Base-by-base conservation (phyloP, 2,113 vertebrate genomes). In the Chrysochloris asiatica region DNA sequence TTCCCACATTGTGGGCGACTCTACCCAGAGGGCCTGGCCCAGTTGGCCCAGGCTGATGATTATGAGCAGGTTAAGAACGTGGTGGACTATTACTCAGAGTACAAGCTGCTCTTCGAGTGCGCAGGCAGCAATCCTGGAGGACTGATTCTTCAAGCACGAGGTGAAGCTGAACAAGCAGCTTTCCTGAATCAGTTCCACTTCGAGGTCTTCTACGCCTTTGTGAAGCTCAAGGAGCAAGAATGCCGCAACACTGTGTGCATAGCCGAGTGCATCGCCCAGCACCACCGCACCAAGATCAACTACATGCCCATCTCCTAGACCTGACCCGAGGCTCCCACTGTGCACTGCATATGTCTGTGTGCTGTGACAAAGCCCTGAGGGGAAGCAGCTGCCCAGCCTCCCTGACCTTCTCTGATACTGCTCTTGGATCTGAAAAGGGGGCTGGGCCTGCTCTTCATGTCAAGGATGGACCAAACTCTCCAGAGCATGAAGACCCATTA, bases 141-240 rank as follows among this genome's bases (percentile, higher is more conserved):
- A 99, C 96, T 97, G 99, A 79, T 99, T 99, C 98, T 99, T 99
- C 73, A 99, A 99, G 95, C 99, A 99, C 0, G 99, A 99, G 99
- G 99, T 99, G 95, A 99, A 99, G 96, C 97, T 99, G 91, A 99
- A 99, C 97, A 99, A 99, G 95, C 95, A 97, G 99, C 99, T n/a
- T 99, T 99, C 97, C 98, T 99, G 96, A 99, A 99, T 96, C 99
- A 99, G 96, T 99, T 99, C 97, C 99, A 99, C 97, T 99, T 99
- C 50, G 99, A 99, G 17, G 99, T 99, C 47, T 99, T 99, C 97
- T 99, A 99, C 0, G 99, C 99, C 75, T 99, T 99, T 0, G 99
- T 99, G 96, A 99, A 99, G 96, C 98, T 99, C 97, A 99, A 99
- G 97, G 99, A 99, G 94, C 99, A 99, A 95, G 99, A 99, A 95